Evolutionary conservation across 1,140 invertebrate genomes (phyloP), one percentile per base, ranked within the genome.

Genomic region (Drosophila sucinea): DNA sequence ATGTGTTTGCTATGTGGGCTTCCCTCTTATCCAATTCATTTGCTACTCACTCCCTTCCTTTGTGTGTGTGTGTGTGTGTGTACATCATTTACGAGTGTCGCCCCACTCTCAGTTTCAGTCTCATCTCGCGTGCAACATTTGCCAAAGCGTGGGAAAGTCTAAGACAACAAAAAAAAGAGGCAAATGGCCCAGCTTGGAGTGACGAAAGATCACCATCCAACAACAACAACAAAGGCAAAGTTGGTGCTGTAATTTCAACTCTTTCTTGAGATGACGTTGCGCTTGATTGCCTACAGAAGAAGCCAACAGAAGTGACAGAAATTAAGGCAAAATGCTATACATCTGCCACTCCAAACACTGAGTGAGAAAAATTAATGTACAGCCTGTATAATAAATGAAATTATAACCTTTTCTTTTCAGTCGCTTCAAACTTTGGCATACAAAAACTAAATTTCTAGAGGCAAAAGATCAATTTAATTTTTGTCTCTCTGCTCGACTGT

Each of bases 111-210:
- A 1, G 44, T 60, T 10, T 23, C 55, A 61, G 41, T 40, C 70
- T 68, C 41, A 60, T 60, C 69, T 79, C 71, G 86, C 72, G 80
- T 81, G 83, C 77, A 83, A 65, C 75, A 69, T 67, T 51, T 67
- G 65, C 33, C 70, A 58, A 61, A 91, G 71, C 89, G 89, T 91
- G 89, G 76, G 89, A 91, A 91, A 72, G 71, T 72, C 44, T 25
- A 27, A 8, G 4, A 6, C 44, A 47, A 4, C 7, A 47, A 23
- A 47, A 25, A 47, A 25, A 3, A 47, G 23, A 8, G 33, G 8
- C 17, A 6, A 25, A 25, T 67, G 58, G 44, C 60, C 44, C 61
- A 76, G 67, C 65, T 27, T 25, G 51, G 51, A 79, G 64, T 70
- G 70, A 58, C 58, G 65, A 82, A 40, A 73, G 70, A 73, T 67